These are phyloP conservation scores for Stenotaenia linearis DNA, from an alignment of 2,888 invertebrate species.

Conservation along the genomic window DNA sequence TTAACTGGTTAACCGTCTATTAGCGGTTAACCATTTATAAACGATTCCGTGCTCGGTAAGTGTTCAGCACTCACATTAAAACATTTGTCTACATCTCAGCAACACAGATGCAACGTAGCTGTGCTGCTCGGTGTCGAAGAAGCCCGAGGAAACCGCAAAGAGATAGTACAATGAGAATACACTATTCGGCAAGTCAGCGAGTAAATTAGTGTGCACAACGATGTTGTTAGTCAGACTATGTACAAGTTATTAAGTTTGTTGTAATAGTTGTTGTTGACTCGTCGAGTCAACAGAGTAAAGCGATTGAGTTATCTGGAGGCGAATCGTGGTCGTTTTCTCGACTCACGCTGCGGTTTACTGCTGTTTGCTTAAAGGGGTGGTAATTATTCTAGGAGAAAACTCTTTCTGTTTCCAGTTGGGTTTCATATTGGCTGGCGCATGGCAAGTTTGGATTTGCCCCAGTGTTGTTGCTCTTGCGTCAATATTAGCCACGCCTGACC, in stretches of 20 bases:
- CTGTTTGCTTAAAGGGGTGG: constrained; percentile 4
- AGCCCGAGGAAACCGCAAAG: too few relatives aligned
- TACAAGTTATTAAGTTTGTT: neutral
- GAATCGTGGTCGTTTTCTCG: neutral
- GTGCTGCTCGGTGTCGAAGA: too few relatives aligned
- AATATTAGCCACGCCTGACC: neutral
- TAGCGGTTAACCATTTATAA: too few relatives aligned
- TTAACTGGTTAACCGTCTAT: too few relatives aligned
- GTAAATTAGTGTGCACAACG: too few relatives aligned
- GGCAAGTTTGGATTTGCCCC: too few relatives aligned
- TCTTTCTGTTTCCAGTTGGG: neutral
- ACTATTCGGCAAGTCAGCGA: too few relatives aligned
- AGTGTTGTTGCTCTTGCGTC: neutral
- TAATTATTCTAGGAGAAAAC: neutral
- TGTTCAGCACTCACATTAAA: too few relatives aligned
- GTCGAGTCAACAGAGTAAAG: neutral
- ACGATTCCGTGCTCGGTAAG: too few relatives aligned
- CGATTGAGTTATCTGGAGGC: constrained; percentile 9
- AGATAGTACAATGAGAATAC: too few relatives aligned
- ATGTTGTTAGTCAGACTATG: neutral
- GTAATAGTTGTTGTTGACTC: neutral
- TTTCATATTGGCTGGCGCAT: neutral
- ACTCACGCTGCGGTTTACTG: neutral
- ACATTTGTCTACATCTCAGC: too few relatives aligned
- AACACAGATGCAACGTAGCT: too few relatives aligned